Evolutionary conservation across 2,888 invertebrate species (phyloP), one percentile per base, ranked within the genome.

Genomic region (Melanotus villosus): DNA sequence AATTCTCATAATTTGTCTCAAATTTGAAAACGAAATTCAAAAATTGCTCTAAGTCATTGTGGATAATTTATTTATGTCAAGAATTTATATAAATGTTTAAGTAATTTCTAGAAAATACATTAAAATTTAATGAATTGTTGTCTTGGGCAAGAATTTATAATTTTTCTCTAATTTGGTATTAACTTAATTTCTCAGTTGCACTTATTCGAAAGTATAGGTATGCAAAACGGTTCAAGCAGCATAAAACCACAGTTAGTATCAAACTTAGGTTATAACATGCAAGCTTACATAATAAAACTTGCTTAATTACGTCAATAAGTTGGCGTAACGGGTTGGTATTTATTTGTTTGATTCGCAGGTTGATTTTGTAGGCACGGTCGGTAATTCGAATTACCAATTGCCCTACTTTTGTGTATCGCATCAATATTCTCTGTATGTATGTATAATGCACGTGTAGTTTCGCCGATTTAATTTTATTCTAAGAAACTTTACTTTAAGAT

Each of bases 301-400:
- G 14, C 18, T 32, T 66, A 66, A 59, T 66, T 66, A 66, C 66
- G 57, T 66, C 59, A 66, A 59, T 52, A 59, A 38, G 59, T 59
- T 66, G 58, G 23, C 59, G 58, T 66, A 66, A 66, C 59, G 43
- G 52, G 50, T 57, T 59, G 59, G 59, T 34, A 62, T 62, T 62
- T 59, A 66, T 66, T 66, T 57, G 65, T 66, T 64, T 66, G 66
- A 66, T 66, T 52, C 66, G 59, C 59, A 59, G 52, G 47, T 66
- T 66, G 59, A 66, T 59, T 66, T 66, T 66, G 36, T 52, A 66
- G 66, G 66, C 58, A 66, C 58, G 66, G 45, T 66, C 30, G 57
- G 45, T 50, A 65, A 57, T 38, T 54, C 41, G 56, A 47, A 57
- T 59, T 59, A 30, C 59, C 58, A 52, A 57, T 50, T 59, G 66